Conservation (phyloP, 1,140 invertebrate genomes). For the Lasaia peninsularis region DNA sequence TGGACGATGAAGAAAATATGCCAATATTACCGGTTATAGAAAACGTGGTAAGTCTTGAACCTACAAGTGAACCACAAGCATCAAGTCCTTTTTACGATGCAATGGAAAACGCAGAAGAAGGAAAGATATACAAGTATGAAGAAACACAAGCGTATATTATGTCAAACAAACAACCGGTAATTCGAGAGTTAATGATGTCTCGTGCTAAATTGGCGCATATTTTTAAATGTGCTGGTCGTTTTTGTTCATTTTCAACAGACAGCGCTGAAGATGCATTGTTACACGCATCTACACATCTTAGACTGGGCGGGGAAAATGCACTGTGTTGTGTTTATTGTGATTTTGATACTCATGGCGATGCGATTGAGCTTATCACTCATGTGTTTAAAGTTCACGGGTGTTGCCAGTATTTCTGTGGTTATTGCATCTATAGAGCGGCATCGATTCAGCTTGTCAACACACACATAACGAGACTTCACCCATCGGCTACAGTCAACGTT, state of each 20-base stretch:
- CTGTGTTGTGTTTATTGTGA: conserved; percentile 59
- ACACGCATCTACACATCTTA: conserved; percentile 53
- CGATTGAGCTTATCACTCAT: conserved; percentile 63
- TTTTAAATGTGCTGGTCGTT: conserved; percentile 62
- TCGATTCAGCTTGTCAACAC: conserved; percentile 47
- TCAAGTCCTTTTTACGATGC: conserved; percentile 22
- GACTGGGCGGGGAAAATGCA: conserved; percentile 49
- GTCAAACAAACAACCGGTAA: conserved; percentile 49
- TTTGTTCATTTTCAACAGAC: conserved; percentile 60
- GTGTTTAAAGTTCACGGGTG: conserved; percentile 55
- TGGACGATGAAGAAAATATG: conserved; percentile 13
- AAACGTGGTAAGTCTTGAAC: conserved; percentile 51
- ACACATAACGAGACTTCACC: conserved; percentile 43
- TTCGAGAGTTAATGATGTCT: conserved; percentile 54
- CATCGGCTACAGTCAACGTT: conserved; percentile 18
- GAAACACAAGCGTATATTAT: conserved; percentile 49
- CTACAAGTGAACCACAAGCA: conserved; percentile 18
- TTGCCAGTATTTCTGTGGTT: conserved; percentile 46
- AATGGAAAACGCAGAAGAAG: conserved; percentile 14
- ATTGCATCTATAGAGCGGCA: conserved; percentile 60
- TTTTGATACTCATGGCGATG: conserved; percentile 48
- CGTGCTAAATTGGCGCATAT: conserved; percentile 47
- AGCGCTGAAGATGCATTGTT: conserved; percentile 51
- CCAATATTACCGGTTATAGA: conserved; percentile 47
- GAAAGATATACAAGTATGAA: conserved; percentile 46